Percentiles rank a stretch among this genome's conserved stretches.
Conservation (phyloP, 1,140 invertebrate genomes). For the Cydia amplana region DNA sequence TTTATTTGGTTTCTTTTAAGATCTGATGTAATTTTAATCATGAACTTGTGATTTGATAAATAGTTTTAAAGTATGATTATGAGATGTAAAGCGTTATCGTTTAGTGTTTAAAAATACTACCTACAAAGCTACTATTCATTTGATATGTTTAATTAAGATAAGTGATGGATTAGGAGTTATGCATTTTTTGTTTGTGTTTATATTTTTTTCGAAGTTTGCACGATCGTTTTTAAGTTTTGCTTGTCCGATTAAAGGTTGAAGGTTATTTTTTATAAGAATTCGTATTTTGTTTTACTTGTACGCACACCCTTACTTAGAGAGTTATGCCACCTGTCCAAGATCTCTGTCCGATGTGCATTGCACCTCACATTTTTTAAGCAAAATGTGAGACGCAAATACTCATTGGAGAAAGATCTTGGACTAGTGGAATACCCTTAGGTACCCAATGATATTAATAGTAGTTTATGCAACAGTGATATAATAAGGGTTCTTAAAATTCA, state of each 20-base stretch:
- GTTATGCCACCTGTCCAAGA: no score
- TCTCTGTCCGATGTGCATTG: no score
- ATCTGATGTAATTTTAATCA: conserved; percentile 70
- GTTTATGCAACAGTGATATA: no score
- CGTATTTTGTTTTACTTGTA: background rate
- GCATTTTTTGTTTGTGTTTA: conserved; percentile 49
- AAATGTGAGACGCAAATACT: no score
- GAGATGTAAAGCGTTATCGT: conserved; percentile 48
- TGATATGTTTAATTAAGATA: conserved; percentile 34
- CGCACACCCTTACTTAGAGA: no score
- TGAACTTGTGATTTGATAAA: conserved; percentile 70
- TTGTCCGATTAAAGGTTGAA: conserved; percentile 62
- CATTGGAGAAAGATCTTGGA: no score
- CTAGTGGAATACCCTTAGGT: no score
- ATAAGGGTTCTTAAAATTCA: no score
- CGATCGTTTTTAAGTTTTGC: conserved; percentile 63
- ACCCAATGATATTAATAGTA: no score
- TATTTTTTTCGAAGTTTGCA: conserved; percentile 40
- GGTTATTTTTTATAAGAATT: conserved; percentile 25
- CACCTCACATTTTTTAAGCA: no score
- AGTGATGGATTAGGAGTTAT: conserved; percentile 42
- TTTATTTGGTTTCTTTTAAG: conserved; percentile 46
- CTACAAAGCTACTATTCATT: conserved; percentile 40
- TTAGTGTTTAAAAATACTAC: conserved; percentile 58
- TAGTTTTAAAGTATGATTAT: conserved; percentile 73